These are phyloP conservation scores for Tortricodes alternella DNA, from an alignment of 2,888 invertebrate genomes.

Conservation along the genomic window DNA sequence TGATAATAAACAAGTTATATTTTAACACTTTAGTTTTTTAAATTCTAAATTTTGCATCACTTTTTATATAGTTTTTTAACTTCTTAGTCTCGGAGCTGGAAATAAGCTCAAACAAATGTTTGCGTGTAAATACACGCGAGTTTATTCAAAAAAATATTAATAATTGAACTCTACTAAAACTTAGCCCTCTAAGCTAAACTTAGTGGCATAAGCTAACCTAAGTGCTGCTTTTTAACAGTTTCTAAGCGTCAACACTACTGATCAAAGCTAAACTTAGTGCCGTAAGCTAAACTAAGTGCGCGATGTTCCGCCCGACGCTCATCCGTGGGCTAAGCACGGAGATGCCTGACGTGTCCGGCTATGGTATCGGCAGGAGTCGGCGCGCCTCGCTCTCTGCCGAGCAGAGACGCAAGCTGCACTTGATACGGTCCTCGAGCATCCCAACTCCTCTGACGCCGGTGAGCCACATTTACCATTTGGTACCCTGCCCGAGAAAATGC, in stretches of 20 bases:
- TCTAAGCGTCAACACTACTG: neutral
- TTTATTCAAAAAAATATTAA: too few relatives aligned
- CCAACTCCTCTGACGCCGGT: constrained; percentile 73
- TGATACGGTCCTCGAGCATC: constrained; percentile 69
- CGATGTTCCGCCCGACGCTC: constrained; percentile 70
- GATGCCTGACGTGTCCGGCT: constrained; percentile 60
- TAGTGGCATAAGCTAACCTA: neutral
- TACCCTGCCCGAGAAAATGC: constrained; percentile 80
- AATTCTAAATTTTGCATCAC: too few relatives aligned
- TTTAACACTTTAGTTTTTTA: too few relatives aligned
- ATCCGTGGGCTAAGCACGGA: constrained; percentile 66
- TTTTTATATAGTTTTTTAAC: too few relatives aligned
- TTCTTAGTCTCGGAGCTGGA: too few relatives aligned
- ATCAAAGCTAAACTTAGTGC: constrained; percentile 1
- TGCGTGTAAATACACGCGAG: too few relatives aligned
- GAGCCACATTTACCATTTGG: constrained; percentile 83
- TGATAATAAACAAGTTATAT: too few relatives aligned
- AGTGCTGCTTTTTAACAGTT: too few relatives aligned
- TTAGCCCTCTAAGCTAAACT: neutral
- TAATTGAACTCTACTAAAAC: too few relatives aligned
- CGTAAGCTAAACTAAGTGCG: constrained; percentile 7
- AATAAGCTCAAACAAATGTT: too few relatives aligned
- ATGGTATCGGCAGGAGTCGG: constrained; percentile 74
- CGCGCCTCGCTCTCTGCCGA: constrained; percentile 73
- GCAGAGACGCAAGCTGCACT: constrained; percentile 69